phyloP scores from a whole-genome alignment of 2,113 vertebrate genomes.

The Alethe castanea region DNA sequence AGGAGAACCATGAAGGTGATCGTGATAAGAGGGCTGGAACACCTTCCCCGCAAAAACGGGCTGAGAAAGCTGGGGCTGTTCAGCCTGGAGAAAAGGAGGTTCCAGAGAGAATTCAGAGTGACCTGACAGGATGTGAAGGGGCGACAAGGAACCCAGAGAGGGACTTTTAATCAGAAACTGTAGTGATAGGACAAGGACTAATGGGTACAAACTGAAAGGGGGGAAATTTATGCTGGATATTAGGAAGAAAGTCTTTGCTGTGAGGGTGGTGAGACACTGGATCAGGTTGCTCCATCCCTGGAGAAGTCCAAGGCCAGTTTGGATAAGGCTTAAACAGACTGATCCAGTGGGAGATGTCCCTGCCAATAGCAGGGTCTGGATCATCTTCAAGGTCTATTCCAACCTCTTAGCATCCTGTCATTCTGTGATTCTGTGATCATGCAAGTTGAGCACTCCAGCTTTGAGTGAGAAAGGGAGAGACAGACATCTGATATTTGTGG shows the following conservation, averaged over 20 bases:
- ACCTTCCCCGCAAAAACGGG: neutral
- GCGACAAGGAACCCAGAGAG: neutral
- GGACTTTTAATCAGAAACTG: neutral
- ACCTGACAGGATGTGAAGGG: neutral
- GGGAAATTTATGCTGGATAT: neutral
- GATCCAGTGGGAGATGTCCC: neutral
- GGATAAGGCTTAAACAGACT: neutral
- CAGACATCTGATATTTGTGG: neutral
- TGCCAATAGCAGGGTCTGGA: neutral
- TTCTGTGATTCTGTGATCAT: neutral
- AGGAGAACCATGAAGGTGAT: neutral
- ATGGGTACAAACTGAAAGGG: neutral
- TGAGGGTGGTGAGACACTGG: neutral
- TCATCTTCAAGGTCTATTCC: neutral
- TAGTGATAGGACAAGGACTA: neutral
- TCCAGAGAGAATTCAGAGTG: rapidly evolving
- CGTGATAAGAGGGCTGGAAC: neutral
- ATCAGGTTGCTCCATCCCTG: neutral
- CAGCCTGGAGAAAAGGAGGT: neutral
- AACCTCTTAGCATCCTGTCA: neutral
- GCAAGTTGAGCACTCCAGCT: neutral
- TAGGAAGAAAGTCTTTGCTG: neutral
- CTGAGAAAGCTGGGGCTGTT: neutral
- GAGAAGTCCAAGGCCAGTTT: neutral
- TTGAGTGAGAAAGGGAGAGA: neutral